These are phyloP conservation scores for Cyprinodon tularosa DNA, from an alignment of 2,113 vertebrate genomes.

Conservation along the genomic window DNA sequence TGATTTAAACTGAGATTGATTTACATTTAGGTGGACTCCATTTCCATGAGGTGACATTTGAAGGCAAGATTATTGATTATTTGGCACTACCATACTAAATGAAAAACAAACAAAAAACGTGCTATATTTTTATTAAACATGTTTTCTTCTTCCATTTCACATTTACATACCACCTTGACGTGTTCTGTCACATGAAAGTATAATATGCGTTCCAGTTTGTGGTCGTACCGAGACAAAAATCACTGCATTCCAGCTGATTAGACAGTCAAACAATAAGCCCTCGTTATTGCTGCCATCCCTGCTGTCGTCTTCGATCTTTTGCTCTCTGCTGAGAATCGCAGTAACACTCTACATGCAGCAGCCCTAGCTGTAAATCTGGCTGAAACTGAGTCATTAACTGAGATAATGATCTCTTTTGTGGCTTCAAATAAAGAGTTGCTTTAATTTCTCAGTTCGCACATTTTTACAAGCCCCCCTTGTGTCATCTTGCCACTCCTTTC, in stretches of 20 bases:
- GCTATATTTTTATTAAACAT: background rate
- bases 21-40: too few relatives aligned
- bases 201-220: background rate
- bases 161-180: background rate
- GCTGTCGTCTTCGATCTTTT: slow-evolving; percentile 33
- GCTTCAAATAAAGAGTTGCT: background rate
- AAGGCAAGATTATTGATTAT: too few relatives aligned
- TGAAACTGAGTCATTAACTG: slow-evolving; percentile 23
- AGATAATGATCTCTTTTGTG: background rate
- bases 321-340: slow-evolving; percentile 27
- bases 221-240: background rate
- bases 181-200: background rate
- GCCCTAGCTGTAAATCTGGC: slow-evolving; percentile 20
- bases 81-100: too few relatives aligned
- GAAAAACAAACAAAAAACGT: too few relatives aligned
- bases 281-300: slow-evolving; percentile 38
- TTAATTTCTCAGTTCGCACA: slow-evolving; percentile 6
- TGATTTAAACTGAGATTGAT: too few relatives aligned
- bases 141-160: background rate
- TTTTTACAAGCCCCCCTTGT: background rate
- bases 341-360: slow-evolving; percentile 11
- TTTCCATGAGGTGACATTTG: too few relatives aligned
- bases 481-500: slow-evolving; percentile 6
- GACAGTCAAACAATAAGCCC: slow-evolving; percentile 32
- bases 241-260: slow-evolving; percentile 33